Base-by-base conservation (phyloP, 1,140 invertebrate species). In the Ips nitidus region DNA sequence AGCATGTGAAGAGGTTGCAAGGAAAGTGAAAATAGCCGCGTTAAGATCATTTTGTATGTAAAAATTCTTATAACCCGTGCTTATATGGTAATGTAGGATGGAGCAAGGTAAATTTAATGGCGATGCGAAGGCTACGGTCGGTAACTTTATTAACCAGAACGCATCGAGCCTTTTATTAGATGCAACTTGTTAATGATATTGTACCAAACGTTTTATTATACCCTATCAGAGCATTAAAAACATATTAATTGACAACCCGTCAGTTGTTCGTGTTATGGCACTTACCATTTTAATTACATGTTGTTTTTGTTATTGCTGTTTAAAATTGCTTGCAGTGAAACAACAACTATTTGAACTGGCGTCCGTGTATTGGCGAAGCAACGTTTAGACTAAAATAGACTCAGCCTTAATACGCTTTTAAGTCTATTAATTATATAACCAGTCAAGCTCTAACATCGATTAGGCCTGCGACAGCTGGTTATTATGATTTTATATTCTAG, bases 71-170 rank as follows among this genome's bases (percentile, higher is more conserved):
- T 37, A 56, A 37, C 58, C 57, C 41, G 47, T 45, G 53, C 57
- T 22, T 66, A 66, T 66, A 60, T 45, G 57, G 66, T 5, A 41
- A 52, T 68, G 58, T 55, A 42, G 66, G 66, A 61, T 68, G 66
- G 39, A 22, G 40, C 58, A 61, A 68, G 57, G 66, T 61, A 55
- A 41, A 52, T 36, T 4, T 6, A 41, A 64, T 6, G 36, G 6
- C 42, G 60, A 62, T 47, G 45, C n/a, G 45, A 62, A 62, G 45
- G 45, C 42, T 62, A 47, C 3, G 45, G 39, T 56, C 47, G 47
- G 47, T 2, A 7, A 22, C 22, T 50, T 50, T 50, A 50, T 4
- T 55, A n/a, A 4, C 36, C 22, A 22, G 22, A 22, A 22, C 22
- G 0, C 22, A 22, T 22, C 22, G 22, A 22, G 22, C 22, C 22